phyloP scores from a whole-genome alignment of 2,797 vertebrate species.

The Selene dorsalis region DNA sequence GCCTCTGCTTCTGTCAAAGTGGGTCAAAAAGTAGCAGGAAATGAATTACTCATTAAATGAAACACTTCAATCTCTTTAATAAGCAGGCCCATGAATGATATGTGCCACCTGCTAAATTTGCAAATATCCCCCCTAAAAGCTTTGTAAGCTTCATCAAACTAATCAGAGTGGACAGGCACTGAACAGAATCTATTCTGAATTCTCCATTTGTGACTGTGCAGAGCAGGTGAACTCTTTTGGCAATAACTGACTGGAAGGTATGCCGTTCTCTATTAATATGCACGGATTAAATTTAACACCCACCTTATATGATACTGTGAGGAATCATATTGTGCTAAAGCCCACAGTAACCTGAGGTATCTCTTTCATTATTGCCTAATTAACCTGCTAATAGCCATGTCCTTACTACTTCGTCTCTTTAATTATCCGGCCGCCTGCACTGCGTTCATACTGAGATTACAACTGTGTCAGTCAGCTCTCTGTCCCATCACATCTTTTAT shows the following conservation, averaged over 20 bases:
- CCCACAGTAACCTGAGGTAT: slow-evolving; percentile 85
- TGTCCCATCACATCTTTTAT: slow-evolving; percentile 70
- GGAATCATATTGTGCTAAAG: slow-evolving; percentile 84
- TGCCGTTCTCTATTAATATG: slow-evolving; percentile 83
- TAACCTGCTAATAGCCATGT: slow-evolving; percentile 90
- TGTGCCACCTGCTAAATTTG: slow-evolving; percentile 75
- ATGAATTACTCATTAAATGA: slow-evolving; percentile 80
- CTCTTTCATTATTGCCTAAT: slow-evolving; percentile 88
- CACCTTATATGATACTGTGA: slow-evolving; percentile 79
- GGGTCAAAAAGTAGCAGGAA: slow-evolving; percentile 76
- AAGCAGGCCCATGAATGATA: slow-evolving; percentile 75
- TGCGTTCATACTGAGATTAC: slow-evolving; percentile 73
- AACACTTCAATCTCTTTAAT: slow-evolving; percentile 79
- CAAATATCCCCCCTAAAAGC: slow-evolving; percentile 80
- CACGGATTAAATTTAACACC: slow-evolving; percentile 88
- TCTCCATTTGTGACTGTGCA: slow-evolving; percentile 78
- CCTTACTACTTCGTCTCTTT: slow-evolving; percentile 76
- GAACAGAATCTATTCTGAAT: slow-evolving; percentile 79
- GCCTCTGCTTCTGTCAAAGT: slow-evolving; percentile 70
- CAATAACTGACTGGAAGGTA: slow-evolving; percentile 86
- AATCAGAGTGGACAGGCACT: slow-evolving; percentile 79
- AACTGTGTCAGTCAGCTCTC: slow-evolving; percentile 69
- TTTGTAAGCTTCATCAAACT: slow-evolving; percentile 80
- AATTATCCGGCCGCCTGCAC: slow-evolving; percentile 78
- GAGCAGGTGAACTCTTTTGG: slow-evolving; percentile 83